phyloP scores from a whole-genome alignment of 2,888 invertebrate species.

The Drosophila trichaetosa region DNA sequence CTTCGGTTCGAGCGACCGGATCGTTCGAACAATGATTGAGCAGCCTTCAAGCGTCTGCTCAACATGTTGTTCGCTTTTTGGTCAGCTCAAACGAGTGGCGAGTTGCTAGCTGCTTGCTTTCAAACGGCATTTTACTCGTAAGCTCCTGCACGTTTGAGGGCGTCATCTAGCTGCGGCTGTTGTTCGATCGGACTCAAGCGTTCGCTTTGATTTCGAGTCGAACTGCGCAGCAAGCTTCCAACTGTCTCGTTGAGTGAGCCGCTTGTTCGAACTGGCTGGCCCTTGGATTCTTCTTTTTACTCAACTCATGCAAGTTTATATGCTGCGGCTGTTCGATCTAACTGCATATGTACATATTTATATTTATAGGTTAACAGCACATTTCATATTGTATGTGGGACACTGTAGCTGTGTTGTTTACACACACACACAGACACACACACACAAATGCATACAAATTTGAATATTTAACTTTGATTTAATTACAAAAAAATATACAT shows the following conservation, averaged over 20 bases:
- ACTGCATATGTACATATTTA: not conserved
- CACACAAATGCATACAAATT: not conserved
- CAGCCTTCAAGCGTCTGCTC: not conserved
- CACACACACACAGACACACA: not conserved
- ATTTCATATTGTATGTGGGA: not conserved
- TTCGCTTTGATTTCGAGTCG: not conserved
- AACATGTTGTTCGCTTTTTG: not conserved
- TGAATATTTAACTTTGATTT: not conserved
- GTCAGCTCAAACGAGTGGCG: not conserved
- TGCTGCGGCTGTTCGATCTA: not conserved
- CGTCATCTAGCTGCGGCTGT: not conserved
- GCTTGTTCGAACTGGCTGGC: not conserved
- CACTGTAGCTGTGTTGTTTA: not conserved
- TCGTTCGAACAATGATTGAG: not conserved
- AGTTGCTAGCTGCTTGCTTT: not conserved
- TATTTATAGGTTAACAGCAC: not conserved
- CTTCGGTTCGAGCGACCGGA: not conserved
- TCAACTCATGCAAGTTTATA: not conserved
- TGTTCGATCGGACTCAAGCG: not conserved
- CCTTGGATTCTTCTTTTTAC: not conserved
- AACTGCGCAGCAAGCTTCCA: not conserved
- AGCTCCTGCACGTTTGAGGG: not conserved
- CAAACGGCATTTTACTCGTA: no score
- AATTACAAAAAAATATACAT: conserved; percentile 1
- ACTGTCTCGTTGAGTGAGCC: not conserved